Evolutionary conservation across 2,113 vertebrate species (phyloP).

Genomic region (Albula goreensis): DNA sequence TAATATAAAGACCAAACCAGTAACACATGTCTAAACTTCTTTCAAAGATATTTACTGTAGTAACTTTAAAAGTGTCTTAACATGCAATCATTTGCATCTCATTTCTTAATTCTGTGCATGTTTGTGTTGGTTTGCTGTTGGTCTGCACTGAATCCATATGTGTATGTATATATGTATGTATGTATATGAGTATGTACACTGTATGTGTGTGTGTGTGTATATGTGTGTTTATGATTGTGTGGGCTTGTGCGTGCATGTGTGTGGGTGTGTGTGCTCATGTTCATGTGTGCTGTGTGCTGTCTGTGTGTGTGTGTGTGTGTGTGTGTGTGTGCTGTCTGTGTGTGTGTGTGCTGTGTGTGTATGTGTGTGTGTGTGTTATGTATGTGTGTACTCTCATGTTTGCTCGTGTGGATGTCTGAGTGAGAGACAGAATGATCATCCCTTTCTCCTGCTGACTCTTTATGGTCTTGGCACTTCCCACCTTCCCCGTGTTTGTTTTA

Average conservation of each 20-base stretch:
- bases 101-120: too few species aligned
- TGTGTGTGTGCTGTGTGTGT: not conserved
- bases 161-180: not conserved
- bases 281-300: too few species aligned
- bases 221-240: conserved; percentile 36
- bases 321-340: not conserved
- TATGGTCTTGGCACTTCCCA: conserved; percentile 63
- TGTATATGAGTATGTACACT: not conserved
- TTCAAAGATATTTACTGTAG: too few species aligned
- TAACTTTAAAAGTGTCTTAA: too few species aligned
- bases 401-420: conserved; percentile 16
- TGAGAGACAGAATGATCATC: conserved; percentile 52
- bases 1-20: too few species aligned
- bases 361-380: not conserved
- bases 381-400: not conserved
- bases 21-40: too few species aligned
- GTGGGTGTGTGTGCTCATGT: conserved; percentile 7
- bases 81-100: too few species aligned
- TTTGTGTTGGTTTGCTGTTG: too few species aligned
- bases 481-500: conserved; percentile 69
- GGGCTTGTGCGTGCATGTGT: conserved; percentile 12
- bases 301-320: not conserved
- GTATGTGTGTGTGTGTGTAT: not conserved
- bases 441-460: conserved; percentile 59
- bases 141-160: too few species aligned